These are phyloP conservation scores for Apus apus DNA, from an alignment of 2,113 vertebrate genomes.

Conservation along the genomic window DNA sequence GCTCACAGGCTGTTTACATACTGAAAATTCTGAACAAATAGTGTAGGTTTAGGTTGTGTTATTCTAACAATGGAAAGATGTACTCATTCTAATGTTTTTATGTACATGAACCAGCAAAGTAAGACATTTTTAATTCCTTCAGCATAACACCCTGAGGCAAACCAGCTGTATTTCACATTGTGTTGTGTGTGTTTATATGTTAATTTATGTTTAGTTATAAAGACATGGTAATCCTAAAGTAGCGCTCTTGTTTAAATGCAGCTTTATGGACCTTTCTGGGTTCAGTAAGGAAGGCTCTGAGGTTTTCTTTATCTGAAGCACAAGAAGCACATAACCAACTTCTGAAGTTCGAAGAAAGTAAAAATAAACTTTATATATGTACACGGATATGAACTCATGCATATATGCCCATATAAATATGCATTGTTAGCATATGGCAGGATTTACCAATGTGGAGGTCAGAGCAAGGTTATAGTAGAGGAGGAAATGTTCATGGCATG, in stretches of 20 bases:
- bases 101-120: neutral
- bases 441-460: neutral
- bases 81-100: neutral
- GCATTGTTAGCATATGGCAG: neutral
- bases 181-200: neutral
- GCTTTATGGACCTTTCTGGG: neutral
- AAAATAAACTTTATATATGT: neutral
- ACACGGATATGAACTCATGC: neutral
- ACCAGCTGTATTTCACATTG: neutral
- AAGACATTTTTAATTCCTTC: neutral
- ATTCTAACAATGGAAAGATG: neutral
- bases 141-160: neutral
- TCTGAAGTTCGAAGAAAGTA: neutral
- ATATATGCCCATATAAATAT: neutral
- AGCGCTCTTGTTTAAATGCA: neutral
- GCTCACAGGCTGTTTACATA: neutral
- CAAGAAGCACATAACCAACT: neutral
- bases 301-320: neutral
- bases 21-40: neutral
- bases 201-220: slow-evolving; percentile 13
- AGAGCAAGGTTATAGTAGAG: neutral
- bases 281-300: neutral
- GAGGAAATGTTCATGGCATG: neutral
- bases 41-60: neutral
- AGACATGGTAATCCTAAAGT: neutral